Base-by-base conservation (phyloP, 2,888 invertebrate genomes). In the Coronaproctus castanopsis region DNA sequence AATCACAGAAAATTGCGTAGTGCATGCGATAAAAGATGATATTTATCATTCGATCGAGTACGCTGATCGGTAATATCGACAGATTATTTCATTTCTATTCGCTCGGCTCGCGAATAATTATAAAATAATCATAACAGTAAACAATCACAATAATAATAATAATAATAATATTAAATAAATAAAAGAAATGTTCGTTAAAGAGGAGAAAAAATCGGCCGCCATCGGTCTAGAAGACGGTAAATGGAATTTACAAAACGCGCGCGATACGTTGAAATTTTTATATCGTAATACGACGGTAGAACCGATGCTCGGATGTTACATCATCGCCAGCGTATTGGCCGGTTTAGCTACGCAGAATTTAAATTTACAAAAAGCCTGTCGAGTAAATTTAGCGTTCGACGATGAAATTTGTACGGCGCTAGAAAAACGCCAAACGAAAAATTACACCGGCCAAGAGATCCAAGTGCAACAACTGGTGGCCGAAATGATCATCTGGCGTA, bases 401-500 rank as follows among this genome's bases (percentile, higher is more conserved):
- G 78, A 80, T 59, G 78, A 80, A 64, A 77, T 87, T 2, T 89
- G 89, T 70, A 81, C 83, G 67, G 86, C 88, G 0, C 72, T 89
- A 49, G 81, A 85, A 1, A 76, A 78, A 58, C 77, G 87, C 67
- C 79, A 85, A 65, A 87, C 87, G 21, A 78, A 78, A 3, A 77
- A 76, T 64, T 81, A 80, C 66, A 75, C 78, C 2, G 67, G 70
- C 54, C 77, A 84, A 70, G 83, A 83, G 67, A 63, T 78, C 69
- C 77, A 78, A 2, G 82, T 85, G 0, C 85, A 85, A 70, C 80
- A 80, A 62, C 72, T 85, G 65, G 85, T 85, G 1, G 87, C 88
- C 0, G 80, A 81, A 2, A 87, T 88, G 76, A 81, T 85, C 59
- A 84, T 87, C 21, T 88, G 87, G 87, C 87, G 88, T 70, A 87